Evolutionary conservation across 2,888 invertebrate genomes (phyloP).

Genomic region (Rotaria socialis): DNA sequence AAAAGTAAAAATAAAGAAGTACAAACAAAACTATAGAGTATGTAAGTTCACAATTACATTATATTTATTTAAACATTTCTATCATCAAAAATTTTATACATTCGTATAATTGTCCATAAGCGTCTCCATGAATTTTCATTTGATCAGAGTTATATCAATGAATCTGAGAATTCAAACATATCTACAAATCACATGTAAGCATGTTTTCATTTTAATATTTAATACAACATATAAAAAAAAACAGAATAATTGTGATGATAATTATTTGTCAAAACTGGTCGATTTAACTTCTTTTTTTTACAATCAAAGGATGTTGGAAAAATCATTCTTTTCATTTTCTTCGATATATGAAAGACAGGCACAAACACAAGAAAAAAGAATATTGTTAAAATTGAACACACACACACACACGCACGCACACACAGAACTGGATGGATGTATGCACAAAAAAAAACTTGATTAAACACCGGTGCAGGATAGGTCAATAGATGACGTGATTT

Average conservation of each 20-base stretch:
- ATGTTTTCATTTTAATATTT: not conserved
- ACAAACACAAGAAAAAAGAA: not conserved
- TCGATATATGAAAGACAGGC: not conserved
- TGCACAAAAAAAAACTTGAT: not conserved
- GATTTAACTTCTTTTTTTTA: not conserved
- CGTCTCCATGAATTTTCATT: too few species aligned
- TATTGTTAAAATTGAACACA: slow-evolving; percentile 9
- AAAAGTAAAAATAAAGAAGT: too few species aligned
- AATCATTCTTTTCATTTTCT: slow-evolving; percentile 22
- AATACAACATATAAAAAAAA: slow-evolving; percentile 21
- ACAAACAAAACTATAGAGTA: not conserved
- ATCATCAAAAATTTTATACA: too few species aligned
- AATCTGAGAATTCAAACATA: not conserved
- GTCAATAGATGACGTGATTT: not conserved
- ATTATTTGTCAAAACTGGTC: not conserved
- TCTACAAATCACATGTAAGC: slow-evolving; percentile 15
- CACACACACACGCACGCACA: slow-evolving; percentile 11
- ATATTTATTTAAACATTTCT: not conserved
- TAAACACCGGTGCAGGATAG: not conserved
- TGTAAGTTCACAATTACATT: not conserved
- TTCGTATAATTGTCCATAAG: too few species aligned
- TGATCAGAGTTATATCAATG: too few species aligned
- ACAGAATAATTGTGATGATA: not conserved
- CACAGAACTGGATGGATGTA: not conserved
- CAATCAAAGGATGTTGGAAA: not conserved